A percentile compares a stretch with the other conserved stretches of the same genome.
phyloP scores from a whole-genome alignment of 2,888 invertebrate species.

The Caenorhabditis becei region DNA sequence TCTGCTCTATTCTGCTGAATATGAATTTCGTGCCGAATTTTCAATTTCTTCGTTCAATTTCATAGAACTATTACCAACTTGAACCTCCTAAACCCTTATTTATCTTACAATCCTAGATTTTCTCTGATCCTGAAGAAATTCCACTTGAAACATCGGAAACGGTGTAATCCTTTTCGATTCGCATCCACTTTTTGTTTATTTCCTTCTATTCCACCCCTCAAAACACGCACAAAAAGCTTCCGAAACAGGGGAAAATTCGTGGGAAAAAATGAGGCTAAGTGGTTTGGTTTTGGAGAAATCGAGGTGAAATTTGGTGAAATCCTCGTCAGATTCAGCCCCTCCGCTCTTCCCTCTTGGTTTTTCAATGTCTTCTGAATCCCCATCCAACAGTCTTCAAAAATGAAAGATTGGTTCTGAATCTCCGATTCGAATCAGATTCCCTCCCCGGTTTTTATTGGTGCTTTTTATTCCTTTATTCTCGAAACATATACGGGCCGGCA shows the following conservation, averaged over 20 bases:
- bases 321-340: too few species aligned
- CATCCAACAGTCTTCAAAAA: background rate
- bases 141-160: conserved; percentile 14
- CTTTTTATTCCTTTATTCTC: conserved; percentile 6
- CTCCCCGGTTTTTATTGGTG: conserved; percentile 17
- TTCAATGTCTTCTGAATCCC: background rate
- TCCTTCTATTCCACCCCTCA: background rate
- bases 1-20: too few species aligned
- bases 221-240: conserved; percentile 6
- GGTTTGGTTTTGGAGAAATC: conserved; percentile 32
- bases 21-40: too few species aligned
- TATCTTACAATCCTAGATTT: background rate
- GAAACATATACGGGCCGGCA: conserved; percentile 3
- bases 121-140: background rate
- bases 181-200: background rate
- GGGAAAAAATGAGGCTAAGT: conserved; percentile 54
- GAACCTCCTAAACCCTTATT: too few species aligned
- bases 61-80: too few species aligned
- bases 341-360: background rate
- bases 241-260: background rate
- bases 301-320: background rate
- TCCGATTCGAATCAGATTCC: background rate
- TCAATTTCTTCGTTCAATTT: too few species aligned
- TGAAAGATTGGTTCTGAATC: background rate
- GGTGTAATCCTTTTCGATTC: background rate